These are phyloP conservation scores for Rostratula benghalensis DNA, from an alignment of 2,113 vertebrate species.

Conservation along the genomic window DNA sequence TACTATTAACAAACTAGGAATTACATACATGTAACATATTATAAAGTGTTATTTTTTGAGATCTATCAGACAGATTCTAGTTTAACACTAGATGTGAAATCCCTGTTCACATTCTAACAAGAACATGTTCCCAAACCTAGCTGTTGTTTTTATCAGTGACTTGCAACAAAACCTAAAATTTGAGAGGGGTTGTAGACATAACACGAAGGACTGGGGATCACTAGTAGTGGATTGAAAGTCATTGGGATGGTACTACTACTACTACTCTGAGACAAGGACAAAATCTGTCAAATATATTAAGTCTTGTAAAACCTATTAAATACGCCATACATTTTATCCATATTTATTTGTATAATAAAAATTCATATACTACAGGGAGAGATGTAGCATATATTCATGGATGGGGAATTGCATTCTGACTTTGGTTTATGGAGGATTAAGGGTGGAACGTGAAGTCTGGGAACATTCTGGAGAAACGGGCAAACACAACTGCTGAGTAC, in stretches of 20 bases:
- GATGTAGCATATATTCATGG: background rate
- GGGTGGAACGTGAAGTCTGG: background rate
- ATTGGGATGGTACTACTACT: background rate
- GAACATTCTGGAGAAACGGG: background rate
- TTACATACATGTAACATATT: background rate
- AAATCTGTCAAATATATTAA: background rate
- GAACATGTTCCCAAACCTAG: background rate
- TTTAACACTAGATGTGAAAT: background rate
- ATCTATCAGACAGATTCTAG: background rate
- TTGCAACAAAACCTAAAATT: background rate
- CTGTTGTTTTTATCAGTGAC: background rate
- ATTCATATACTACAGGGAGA: background rate
- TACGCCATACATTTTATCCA: background rate
- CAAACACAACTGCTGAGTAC: background rate
- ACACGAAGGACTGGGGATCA: background rate
- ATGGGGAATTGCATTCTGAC: background rate
- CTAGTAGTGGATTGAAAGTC: background rate
- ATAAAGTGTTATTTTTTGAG: background rate
- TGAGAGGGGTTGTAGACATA: background rate
- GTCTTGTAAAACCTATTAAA: background rate
- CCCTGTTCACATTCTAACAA: background rate
- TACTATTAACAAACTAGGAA: background rate
- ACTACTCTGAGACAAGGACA: background rate
- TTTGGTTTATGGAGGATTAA: background rate
- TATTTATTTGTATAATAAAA: background rate